A percentile compares a stretch with the other conserved stretches of the same genome.
Evolutionary conservation across 2,113 vertebrate genomes (phyloP).

Genomic region (Burhinus bistriatus): DNA sequence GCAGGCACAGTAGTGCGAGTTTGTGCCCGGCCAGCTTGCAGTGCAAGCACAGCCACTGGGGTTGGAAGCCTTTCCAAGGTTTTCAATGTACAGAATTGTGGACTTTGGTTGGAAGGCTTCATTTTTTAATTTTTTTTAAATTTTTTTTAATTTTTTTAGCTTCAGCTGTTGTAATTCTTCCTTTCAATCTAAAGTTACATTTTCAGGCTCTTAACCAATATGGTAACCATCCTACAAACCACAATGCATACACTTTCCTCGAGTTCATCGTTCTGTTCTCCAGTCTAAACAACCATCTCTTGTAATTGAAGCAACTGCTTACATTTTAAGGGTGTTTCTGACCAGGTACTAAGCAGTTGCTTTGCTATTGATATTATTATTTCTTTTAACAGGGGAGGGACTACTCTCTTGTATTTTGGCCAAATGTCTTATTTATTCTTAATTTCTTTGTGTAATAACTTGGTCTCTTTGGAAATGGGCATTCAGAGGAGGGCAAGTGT

Average conservation of each 20-base stretch:
- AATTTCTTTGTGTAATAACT: background rate
- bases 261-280: background rate
- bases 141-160: background rate
- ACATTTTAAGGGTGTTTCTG: background rate
- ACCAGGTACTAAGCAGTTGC: background rate
- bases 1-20: accelerated
- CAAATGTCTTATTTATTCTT: background rate
- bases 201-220: background rate
- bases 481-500: background rate
- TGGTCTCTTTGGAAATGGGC: background rate
- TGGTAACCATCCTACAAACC: background rate
- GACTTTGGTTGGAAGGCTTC: background rate
- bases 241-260: background rate
- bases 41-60: background rate
- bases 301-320: background rate
- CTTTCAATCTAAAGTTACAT: background rate
- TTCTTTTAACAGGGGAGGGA: background rate
- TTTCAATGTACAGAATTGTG: background rate
- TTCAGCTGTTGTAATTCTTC: background rate
- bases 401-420: background rate
- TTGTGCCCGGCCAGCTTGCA: background rate
- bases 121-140: background rate
- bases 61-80: background rate
- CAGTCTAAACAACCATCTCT: background rate
- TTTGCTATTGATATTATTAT: background rate